Evolutionary conservation across 2,113 vertebrate species (phyloP).

Genomic region (Cercopithecus mona): DNA sequence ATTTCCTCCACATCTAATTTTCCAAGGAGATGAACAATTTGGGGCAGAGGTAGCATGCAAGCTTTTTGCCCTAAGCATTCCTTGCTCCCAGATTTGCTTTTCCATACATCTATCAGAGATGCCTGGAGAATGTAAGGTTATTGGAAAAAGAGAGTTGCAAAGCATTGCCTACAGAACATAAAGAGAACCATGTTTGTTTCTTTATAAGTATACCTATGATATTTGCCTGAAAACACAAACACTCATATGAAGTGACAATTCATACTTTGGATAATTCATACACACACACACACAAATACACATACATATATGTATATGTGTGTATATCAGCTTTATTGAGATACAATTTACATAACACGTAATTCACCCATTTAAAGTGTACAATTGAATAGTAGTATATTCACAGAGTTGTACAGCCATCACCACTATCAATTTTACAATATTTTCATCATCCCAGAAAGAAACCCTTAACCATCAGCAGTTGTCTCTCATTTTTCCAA

Average conservation of each 20-base stretch:
- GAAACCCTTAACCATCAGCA: not conserved
- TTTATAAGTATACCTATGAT: not conserved
- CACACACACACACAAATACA: too few relatives aligned
- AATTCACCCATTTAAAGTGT: not conserved
- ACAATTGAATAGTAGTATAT: not conserved
- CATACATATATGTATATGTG: too few relatives aligned
- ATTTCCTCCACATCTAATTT: not conserved
- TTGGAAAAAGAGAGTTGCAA: not conserved
- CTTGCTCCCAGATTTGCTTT: not conserved
- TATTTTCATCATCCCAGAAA: not conserved
- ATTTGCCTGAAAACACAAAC: not conserved
- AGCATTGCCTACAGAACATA: not conserved
- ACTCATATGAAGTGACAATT: not conserved
- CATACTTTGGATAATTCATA: not conserved
- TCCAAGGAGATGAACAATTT: constrained; percentile 4
- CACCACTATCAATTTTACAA: not conserved
- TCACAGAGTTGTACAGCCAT: not conserved
- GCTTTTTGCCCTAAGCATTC: not conserved
- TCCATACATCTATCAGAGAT: not conserved
- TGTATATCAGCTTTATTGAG: not conserved
- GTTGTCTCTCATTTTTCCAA: not conserved
- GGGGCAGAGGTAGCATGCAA: not conserved
- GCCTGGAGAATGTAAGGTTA: not conserved
- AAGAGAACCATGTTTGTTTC: not conserved
- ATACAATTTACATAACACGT: not conserved